Percentiles rank a stretch among this genome's conserved stretches.
phyloP scores from a whole-genome alignment of 1,140 invertebrate species.

The Hypsibius dujardini region DNA sequence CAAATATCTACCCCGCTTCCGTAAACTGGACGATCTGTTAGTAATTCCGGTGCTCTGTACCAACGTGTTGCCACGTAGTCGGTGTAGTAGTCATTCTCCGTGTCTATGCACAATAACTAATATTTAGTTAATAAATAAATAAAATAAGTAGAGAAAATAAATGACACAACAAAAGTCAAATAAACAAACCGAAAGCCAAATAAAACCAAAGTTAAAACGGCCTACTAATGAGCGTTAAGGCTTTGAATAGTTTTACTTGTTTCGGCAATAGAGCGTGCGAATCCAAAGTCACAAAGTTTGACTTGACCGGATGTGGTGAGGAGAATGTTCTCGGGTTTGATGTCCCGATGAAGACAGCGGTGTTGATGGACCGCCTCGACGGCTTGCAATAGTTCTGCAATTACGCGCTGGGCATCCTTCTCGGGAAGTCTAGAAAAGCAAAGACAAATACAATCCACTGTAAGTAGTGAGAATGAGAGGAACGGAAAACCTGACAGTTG shows the following conservation, averaged over 20 bases:
- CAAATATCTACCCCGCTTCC: slow-evolving; percentile 26
- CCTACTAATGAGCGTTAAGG: too few species aligned
- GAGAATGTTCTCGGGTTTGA: slow-evolving; percentile 78
- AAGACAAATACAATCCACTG: not conserved
- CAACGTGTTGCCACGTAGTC: slow-evolving; percentile 66
- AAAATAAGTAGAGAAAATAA: slow-evolving; percentile 6
- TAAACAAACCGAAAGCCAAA: too few species aligned
- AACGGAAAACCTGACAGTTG: too few species aligned
- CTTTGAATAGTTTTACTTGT: slow-evolving; percentile 18
- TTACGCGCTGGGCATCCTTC: not conserved
- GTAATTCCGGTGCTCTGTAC: slow-evolving; percentile 66
- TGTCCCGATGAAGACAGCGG: slow-evolving; percentile 58
- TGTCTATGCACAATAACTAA: slow-evolving; percentile 21
- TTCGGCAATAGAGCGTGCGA: slow-evolving; percentile 46
- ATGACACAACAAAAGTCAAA: too few species aligned
- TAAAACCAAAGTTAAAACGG: too few species aligned
- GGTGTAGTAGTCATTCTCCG: slow-evolving; percentile 45
- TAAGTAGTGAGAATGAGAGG: not conserved
- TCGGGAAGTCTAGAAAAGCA: not conserved
- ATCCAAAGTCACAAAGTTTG: slow-evolving; percentile 74
- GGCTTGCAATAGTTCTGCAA: not conserved
- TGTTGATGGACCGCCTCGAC: not conserved
- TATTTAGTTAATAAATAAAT: slow-evolving; percentile 17
- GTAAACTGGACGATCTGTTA: slow-evolving; percentile 52
- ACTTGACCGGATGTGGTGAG: slow-evolving; percentile 59